phyloP scores from a whole-genome alignment of 53 echinoderm and acorn worm species.

The Echinometra lucunter region DNA sequence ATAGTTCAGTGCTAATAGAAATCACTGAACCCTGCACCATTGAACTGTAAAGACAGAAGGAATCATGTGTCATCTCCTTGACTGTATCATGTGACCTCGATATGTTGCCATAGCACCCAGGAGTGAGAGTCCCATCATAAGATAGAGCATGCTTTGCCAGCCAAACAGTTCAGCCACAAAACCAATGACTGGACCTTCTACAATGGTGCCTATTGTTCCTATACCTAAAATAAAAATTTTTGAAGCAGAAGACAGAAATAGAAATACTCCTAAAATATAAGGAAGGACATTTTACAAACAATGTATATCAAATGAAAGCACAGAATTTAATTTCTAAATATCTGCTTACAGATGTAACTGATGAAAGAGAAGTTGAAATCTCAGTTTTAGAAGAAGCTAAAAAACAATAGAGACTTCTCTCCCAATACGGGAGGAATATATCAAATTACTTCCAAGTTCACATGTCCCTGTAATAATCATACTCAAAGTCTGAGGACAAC shows the following conservation, averaged over 20 bases:
- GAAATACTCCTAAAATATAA: neutral
- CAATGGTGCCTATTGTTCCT: slow-evolving; percentile 83
- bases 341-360: neutral
- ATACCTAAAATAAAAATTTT: slow-evolving; percentile 72
- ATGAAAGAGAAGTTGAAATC: too few species aligned
- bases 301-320: neutral
- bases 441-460: neutral
- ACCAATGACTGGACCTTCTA: slow-evolving; percentile 86
- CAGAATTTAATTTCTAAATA: neutral
- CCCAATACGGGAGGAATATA: neutral
- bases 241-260: neutral
- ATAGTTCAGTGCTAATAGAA: neutral
- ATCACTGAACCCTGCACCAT: neutral
- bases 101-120: slow-evolving; percentile 67
- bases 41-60: neutral
- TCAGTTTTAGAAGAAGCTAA: neutral
- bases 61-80: neutral
- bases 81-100: slow-evolving; percentile 68
- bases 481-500: neutral
- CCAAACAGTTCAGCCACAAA: slow-evolving; percentile 77
- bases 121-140: slow-evolving; percentile 77
- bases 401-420: too few species aligned
- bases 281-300: neutral
- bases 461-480: neutral
- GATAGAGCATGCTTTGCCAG: slow-evolving; percentile 81